Base-by-base conservation (phyloP, 2,113 vertebrate species). In the Bettongia penicillata region DNA sequence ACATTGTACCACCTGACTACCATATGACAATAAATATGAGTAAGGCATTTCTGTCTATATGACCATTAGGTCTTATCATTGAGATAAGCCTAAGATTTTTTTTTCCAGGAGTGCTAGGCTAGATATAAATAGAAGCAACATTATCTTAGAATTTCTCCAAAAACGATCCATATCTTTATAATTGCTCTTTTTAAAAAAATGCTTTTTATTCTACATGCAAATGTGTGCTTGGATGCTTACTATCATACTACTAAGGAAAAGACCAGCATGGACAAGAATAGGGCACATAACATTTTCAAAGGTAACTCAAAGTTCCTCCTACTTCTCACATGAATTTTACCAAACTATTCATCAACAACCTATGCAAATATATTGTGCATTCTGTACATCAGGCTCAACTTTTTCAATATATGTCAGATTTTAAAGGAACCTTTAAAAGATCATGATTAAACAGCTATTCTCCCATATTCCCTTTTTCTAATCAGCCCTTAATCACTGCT, bases 251-350 rank as follows among this genome's bases (percentile, higher is more conserved):
- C 4, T 90, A 92, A 91, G 92, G 90, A 31, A 94, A 31, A 89
- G 24, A n/a, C 90, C 37, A 92, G 37, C 61, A 91, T 89, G 3
- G 8, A 24, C 25, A 94, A 93, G 77, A 92, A 53, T 12, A 3
- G 16, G n/a, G 90, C 68, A n/a, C 5, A 8, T 28, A 47, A 47
- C 53, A 94, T 77, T 93, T 92, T 53, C 16, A 84, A 84, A 84
- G 37, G 16, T n/a, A 37, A 84, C 16, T 14, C 68, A 93, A 93
- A 89, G 31, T 0, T 24, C 48, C 51, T 92, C 95, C 92, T 12
- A 92, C 91, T 94, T 96, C 89, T 93, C 51, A 92, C 91, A 91
- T 51, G 3, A 28, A 37, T 95, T 91, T 94, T 52, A 90, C 9
- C 24, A 23, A 43, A 43, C 24, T 77, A 49, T 26, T 95, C 93